These are phyloP conservation scores for Pandemis corylana DNA, from an alignment of 2,888 invertebrate species.

Conservation along the genomic window DNA sequence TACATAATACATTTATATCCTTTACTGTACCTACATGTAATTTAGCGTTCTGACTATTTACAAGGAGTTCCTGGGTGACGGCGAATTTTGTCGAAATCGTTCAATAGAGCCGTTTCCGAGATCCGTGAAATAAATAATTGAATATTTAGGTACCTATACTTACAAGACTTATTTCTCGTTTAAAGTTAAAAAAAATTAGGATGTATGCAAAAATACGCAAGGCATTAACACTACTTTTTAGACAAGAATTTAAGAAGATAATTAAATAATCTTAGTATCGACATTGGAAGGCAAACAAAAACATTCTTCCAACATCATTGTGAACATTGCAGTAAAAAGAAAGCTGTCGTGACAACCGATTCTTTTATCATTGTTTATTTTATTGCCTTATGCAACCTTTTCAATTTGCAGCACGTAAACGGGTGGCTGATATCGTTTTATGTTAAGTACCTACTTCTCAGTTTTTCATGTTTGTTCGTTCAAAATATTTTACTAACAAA, in stretches of 20 bases:
- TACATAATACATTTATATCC: too few species aligned
- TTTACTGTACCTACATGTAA: too few species aligned
- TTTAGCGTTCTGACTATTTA: too few species aligned
- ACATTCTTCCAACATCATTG: background rate
- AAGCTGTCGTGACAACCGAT: constrained; percentile 14
- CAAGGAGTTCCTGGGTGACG: too few species aligned
- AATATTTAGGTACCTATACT: too few species aligned
- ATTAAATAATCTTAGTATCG: background rate
- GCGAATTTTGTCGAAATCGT: too few species aligned
- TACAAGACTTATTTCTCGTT: too few species aligned
- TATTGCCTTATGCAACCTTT: constrained; percentile 33
- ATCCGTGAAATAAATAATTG: too few species aligned
- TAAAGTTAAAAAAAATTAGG: too few species aligned
- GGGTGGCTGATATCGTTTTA: constrained; percentile 17
- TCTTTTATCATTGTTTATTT: constrained; percentile 16
- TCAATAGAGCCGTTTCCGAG: too few species aligned
- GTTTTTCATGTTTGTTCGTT: background rate
- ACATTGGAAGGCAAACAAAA: background rate
- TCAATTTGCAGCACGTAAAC: constrained; percentile 25
- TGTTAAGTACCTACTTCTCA: background rate
- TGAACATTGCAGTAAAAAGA: constrained; percentile 20
- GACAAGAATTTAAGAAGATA: background rate
- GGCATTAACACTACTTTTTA: too few species aligned
- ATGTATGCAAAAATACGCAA: too few species aligned
- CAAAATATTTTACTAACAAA: background rate